Evolutionary conservation across 2,888 invertebrate genomes (phyloP).

Genomic region (Agonopterix heracliana): DNA sequence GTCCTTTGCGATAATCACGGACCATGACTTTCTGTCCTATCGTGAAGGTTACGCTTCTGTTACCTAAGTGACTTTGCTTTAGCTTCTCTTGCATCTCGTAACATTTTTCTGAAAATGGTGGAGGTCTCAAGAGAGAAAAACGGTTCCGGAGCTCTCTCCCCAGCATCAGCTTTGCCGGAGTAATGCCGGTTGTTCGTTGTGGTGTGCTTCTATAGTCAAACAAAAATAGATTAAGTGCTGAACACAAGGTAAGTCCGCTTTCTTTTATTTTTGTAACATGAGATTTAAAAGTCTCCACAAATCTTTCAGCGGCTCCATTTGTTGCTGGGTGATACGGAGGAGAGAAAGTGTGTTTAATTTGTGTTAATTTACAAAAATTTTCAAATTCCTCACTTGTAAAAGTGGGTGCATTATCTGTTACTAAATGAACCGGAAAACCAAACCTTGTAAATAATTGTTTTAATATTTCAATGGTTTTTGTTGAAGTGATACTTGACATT

Average conservation of each 20-base stretch:
- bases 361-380: conserved; percentile 11
- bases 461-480: too few species aligned
- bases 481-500: too few species aligned
- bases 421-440: too few species aligned
- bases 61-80: neutral
- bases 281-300: conserved; percentile 15
- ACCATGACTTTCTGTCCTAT: conserved; percentile 11
- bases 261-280: conserved; percentile 10
- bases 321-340: conserved; percentile 15
- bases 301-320: conserved; percentile 14
- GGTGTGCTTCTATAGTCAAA: conserved; percentile 10
- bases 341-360: conserved; percentile 12
- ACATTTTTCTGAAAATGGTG: conserved; percentile 5
- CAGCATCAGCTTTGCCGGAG: conserved; percentile 9
- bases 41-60: conserved; percentile 2
- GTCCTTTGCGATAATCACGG: conserved; percentile 6
- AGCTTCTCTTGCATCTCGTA: neutral
- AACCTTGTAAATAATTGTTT: too few species aligned
- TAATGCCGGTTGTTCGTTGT: conserved; percentile 9
- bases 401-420: too few species aligned
- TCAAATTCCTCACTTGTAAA: too few species aligned
- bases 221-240: conserved; percentile 12
- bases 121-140: conserved; percentile 10
- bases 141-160: conserved; percentile 11
- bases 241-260: conserved; percentile 2